Conservation (phyloP, 30 jellyfish, hydroid and myxozoan genomes). For the Hydractinia symbiolongicarpus region DNA sequence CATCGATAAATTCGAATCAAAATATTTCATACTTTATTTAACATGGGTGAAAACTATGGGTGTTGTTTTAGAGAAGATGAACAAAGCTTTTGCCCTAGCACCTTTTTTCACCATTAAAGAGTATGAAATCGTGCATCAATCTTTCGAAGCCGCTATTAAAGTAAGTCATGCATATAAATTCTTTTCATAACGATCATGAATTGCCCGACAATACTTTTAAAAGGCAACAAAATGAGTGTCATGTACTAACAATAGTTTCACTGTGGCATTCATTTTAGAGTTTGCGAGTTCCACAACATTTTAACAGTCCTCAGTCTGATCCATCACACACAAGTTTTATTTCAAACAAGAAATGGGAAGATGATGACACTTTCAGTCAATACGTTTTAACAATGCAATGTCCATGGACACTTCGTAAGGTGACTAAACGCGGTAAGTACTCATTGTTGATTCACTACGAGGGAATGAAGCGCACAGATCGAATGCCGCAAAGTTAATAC, state of each 20-base stretch:
- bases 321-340: neutral
- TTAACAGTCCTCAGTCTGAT: no score
- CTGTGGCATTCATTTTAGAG: no score
- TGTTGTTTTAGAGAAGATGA: neutral
- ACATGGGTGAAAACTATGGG: conserved; percentile 5
- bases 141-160: neutral
- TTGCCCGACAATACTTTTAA: neutral
- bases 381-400: neutral
- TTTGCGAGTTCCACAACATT: no score
- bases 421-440: neutral
- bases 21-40: neutral
- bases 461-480: no score
- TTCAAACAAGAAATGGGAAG: neutral
- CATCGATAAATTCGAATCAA: neutral
- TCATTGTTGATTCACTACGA: neutral
- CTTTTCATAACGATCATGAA: neutral
- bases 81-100: neutral
- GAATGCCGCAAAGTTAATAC: no score
- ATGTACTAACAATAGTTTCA: no score
- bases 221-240: no score
- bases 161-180: neutral
- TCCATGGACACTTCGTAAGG: neutral
- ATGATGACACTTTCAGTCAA: neutral
- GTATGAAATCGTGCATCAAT: neutral
- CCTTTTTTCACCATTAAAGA: neutral